Evolutionary conservation across 2,888 invertebrate genomes (phyloP).

Genomic region (Drosophila multiciliata): DNA sequence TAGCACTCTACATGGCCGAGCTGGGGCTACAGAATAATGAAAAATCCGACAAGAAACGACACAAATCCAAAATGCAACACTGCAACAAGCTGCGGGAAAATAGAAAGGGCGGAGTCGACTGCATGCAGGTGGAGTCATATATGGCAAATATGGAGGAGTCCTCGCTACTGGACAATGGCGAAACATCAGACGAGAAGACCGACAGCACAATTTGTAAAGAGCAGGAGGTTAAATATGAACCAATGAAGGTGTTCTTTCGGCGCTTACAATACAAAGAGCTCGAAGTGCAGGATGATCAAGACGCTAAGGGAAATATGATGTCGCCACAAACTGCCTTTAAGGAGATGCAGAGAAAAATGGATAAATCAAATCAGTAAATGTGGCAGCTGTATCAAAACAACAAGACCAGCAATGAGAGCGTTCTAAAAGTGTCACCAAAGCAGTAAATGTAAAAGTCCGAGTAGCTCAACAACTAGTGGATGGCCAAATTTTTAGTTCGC

Average conservation of each 20-base stretch:
- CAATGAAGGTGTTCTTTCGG: constrained; percentile 54
- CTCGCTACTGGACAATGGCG: constrained; percentile 20
- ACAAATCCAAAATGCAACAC: constrained; percentile 35
- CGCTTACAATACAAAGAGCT: constrained; percentile 33
- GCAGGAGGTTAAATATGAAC: constrained; percentile 7
- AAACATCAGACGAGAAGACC: constrained; percentile 26
- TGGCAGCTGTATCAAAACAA: neutral
- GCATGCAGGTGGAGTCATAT: constrained; percentile 45
- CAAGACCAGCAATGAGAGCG: neutral
- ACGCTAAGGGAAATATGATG: constrained; percentile 14
- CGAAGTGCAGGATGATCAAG: constrained; percentile 22
- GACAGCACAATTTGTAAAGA: constrained; percentile 27
- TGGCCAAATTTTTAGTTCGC: constrained; percentile 60
- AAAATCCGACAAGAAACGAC: constrained; percentile 45
- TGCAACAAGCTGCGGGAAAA: neutral
- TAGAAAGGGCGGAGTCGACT: neutral
- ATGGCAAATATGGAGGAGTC: constrained; percentile 41
- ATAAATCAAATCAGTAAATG: constrained; percentile 37
- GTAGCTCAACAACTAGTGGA: constrained; percentile 10
- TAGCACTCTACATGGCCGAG: constrained; percentile 50
- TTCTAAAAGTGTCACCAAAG: neutral
- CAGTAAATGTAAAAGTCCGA: constrained; percentile 5
- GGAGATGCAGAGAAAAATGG: constrained; percentile 37
- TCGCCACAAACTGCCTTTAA: constrained; percentile 56
- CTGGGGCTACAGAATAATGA: constrained; percentile 52